Evolutionary conservation across 2,113 vertebrate species (phyloP).

Genomic region (Lamprotornis superbus): DNA sequence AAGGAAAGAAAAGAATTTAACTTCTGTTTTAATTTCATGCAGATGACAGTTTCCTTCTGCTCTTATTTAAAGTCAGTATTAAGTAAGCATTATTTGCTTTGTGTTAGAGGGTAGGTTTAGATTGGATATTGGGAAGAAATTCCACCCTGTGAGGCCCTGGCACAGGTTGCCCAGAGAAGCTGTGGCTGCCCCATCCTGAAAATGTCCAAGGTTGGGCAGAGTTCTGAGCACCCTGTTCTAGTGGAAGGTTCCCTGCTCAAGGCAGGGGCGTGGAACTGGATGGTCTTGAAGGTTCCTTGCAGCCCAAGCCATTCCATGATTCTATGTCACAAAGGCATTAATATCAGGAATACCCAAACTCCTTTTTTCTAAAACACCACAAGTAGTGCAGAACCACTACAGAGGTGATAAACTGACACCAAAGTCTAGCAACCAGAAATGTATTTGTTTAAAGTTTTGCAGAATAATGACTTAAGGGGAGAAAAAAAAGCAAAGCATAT

Average conservation of each 20-base stretch:
- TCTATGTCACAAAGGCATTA: background rate
- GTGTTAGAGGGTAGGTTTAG: background rate
- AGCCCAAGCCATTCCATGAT: background rate
- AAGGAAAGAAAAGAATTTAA: background rate
- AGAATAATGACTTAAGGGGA: background rate
- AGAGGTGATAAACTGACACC: background rate
- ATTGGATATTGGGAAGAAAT: background rate
- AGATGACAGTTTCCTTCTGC: background rate
- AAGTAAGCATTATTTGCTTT: background rate
- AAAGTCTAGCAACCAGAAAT: background rate
- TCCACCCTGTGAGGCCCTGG: background rate
- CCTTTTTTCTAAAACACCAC: background rate
- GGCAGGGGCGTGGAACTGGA: background rate
- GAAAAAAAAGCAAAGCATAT: background rate
- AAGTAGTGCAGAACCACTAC: background rate
- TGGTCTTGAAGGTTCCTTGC: background rate
- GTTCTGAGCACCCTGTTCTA: background rate
- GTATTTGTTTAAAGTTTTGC: background rate
- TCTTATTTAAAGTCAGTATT: background rate
- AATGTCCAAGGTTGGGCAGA: rapidly evolving
- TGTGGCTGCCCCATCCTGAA: background rate
- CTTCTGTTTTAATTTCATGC: background rate
- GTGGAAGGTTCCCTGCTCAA: background rate
- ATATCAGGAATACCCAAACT: background rate
- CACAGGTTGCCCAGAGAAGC: background rate